These are phyloP conservation scores for Semibalanus balanoides DNA, from an alignment of 1,140 invertebrate species.

Conservation along the genomic window DNA sequence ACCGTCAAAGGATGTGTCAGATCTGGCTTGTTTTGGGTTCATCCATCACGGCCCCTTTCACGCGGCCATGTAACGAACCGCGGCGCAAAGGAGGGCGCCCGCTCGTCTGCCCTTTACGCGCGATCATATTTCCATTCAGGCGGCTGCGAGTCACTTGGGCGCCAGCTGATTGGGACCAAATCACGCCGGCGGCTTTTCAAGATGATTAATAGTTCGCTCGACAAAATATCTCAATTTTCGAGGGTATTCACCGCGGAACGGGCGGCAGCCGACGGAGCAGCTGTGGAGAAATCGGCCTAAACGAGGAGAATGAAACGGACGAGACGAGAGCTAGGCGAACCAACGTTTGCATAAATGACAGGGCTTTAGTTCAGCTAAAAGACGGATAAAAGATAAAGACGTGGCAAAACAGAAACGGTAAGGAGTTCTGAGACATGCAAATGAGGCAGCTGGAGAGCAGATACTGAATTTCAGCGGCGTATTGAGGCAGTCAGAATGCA, in stretches of 20 bases:
- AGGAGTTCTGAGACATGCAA: no score
- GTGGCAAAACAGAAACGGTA: no score
- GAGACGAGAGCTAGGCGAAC: no score
- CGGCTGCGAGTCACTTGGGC: background rate
- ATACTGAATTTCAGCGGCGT: no score
- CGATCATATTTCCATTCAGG: background rate
- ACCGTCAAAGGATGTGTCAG: background rate
- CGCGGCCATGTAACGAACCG: background rate
- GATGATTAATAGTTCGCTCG: background rate
- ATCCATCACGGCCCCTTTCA: background rate
- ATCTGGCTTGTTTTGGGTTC: background rate
- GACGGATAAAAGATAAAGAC: no score
- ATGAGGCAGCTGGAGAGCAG: no score
- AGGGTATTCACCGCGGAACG: constrained; percentile 1
- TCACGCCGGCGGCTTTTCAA: background rate
- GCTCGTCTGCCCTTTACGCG: background rate
- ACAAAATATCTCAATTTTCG: background rate
- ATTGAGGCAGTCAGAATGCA: no score
- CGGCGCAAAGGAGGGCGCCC: background rate
- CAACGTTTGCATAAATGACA: no score
- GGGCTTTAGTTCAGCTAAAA: no score
- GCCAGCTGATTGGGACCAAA: background rate
- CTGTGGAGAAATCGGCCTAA: background rate
- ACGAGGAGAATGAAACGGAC: background rate
- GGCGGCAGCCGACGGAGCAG: constrained; percentile 7